Base-by-base conservation (phyloP, 2,797 vertebrate species). In the Acipenser transmontanus region DNA sequence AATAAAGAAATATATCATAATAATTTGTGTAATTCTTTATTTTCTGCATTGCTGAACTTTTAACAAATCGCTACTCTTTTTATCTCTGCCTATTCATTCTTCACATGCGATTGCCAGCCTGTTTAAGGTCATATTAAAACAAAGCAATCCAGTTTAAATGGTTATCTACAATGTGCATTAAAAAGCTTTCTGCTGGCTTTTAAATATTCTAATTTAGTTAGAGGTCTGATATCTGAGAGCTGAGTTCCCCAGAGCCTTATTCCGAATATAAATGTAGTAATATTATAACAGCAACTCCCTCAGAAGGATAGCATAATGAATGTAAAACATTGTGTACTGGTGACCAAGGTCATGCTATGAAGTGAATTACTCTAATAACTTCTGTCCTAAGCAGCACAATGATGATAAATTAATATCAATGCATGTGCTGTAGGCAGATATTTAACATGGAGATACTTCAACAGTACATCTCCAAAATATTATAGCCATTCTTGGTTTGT, bases 321-420 rank as follows among this genome's bases (percentile, higher is more conserved):
- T 94, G 91, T 85, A 88, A 95, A 93, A 92, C 92, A 91, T 93
- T 90, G 90, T 93, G 93, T 93, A 86, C 85, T 80, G 87, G 90
- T 91, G 94, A 93, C 93, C 92, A 92, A 91, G 94, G 94, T 94
- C 93, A 93, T 81, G 80, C 83, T 88, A 89, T 84, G 91, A 94
- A 94, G 93, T 93, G 91, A 93, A 96, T 96, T 93, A 94, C 92
- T 93, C 91, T 93, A 93, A 95, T 94, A 97, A 94, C 90, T 92
- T 90, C 91, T 91, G 91, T 89, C 90, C 91, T 92, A 93, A 92
- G 90, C 89, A 88, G 87, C 91, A 89, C 92, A 93, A 91, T 87
- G 91, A 92, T 94, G 92, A 95, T 91, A 93, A 92, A 95, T 93
- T 94, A 93, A 94, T 93, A 94, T 93, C 86, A 86, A 80, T 34